phyloP scores from a whole-genome alignment of 2,113 vertebrate species.

The Pseudopodoces humilis region DNA sequence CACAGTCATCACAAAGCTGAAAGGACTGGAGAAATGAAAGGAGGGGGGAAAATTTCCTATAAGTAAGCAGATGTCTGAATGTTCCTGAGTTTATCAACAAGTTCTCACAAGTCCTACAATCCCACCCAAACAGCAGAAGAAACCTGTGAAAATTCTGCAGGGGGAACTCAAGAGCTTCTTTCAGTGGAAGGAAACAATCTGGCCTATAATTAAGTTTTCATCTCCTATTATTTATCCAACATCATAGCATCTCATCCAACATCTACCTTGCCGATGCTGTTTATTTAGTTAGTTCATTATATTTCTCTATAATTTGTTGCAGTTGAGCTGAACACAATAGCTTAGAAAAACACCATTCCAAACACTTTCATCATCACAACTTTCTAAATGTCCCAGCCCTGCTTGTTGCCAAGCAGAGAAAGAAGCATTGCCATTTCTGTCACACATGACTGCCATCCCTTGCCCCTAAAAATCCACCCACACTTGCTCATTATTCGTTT shows the following conservation, averaged over 20 bases:
- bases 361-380: conserved; percentile 65
- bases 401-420: conserved; percentile 26
- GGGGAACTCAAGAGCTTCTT: conserved; percentile 56
- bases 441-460: conserved; percentile 12
- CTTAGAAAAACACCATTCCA: conserved; percentile 66
- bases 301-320: conserved; percentile 63
- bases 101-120: not conserved
- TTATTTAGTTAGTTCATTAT: conserved; percentile 68
- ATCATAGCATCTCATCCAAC: conserved; percentile 46
- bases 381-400: conserved; percentile 55
- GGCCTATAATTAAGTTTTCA: conserved; percentile 66
- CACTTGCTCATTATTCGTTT: not conserved
- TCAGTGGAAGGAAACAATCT: conserved; percentile 20
- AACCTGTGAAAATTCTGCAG: conserved; percentile 50
- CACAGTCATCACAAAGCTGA: not conserved
- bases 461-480: conserved; percentile 11
- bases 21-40: not conserved
- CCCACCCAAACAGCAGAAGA: not conserved
- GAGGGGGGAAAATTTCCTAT: not conserved
- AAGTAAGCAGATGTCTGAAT: not conserved
- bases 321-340: conserved; percentile 43
- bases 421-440: conserved; percentile 11
- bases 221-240: conserved; percentile 58
- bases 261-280: conserved; percentile 62
- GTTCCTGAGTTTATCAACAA: not conserved